A percentile compares a stretch with the other conserved stretches of the same genome.
Evolutionary conservation across 2,888 invertebrate genomes (phyloP).

Genomic region (Cryptosula pallasiana): DNA sequence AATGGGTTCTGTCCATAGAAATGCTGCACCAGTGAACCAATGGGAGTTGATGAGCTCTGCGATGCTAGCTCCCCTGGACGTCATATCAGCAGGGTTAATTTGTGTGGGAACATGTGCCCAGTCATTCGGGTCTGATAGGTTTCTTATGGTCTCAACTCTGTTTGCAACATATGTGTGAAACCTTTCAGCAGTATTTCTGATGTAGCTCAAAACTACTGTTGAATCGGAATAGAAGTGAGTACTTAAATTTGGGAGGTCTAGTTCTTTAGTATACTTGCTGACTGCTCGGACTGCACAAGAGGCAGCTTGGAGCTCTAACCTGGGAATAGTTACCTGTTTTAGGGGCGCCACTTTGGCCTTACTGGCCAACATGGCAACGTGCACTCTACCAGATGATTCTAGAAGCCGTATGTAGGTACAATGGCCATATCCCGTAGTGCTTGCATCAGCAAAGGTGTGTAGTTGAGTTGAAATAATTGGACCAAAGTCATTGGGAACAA

Average conservation of each 20-base stretch:
- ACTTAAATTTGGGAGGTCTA: conserved; percentile 16
- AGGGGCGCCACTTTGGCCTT: conserved; percentile 29
- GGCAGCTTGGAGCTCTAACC: conserved; percentile 27
- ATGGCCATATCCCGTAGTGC: conserved; percentile 25
- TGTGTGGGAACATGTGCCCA: conserved; percentile 31
- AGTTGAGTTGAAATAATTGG: neutral
- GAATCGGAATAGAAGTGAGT: conserved; percentile 27
- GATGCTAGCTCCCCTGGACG: conserved; percentile 29
- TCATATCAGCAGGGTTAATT: conserved; percentile 33
- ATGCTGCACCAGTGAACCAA: conserved; percentile 29
- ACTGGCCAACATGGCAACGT: conserved; percentile 27
- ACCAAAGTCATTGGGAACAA: neutral
- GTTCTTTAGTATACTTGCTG: conserved; percentile 25
- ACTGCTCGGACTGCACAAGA: conserved; percentile 24
- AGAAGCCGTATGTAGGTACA: conserved; percentile 25
- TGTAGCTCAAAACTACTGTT: conserved; percentile 31
- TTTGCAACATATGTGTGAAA: too few species aligned
- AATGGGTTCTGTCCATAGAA: conserved; percentile 25
- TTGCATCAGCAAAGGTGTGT: conserved; percentile 19
- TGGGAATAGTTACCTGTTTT: conserved; percentile 27
- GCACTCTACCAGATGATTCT: conserved; percentile 3
- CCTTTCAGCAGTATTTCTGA: conserved; percentile 30
- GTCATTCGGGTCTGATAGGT: conserved; percentile 29
- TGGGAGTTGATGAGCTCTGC: conserved; percentile 17
- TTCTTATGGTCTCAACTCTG: conserved; percentile 31